A percentile compares a stretch with the other conserved stretches of the same genome.
phyloP scores from a whole-genome alignment of 2,888 invertebrate genomes.

The Uropetala carovei region DNA sequence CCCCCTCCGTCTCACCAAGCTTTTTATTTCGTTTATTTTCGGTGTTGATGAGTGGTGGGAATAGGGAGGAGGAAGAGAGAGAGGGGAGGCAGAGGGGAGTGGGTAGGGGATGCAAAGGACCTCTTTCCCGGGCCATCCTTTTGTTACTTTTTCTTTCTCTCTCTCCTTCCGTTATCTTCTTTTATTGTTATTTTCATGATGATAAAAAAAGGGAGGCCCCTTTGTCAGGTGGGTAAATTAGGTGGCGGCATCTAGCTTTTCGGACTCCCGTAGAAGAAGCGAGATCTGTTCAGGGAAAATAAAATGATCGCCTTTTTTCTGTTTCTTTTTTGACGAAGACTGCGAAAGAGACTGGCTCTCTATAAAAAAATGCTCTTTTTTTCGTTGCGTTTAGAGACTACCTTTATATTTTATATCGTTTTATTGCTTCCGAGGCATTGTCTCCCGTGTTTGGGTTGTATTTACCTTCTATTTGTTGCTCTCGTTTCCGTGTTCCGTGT shows the following conservation, averaged over 20 bases:
- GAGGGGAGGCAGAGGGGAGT: neutral
- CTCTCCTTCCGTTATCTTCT: conserved; percentile 20
- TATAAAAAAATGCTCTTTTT: neutral
- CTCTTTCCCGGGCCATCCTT: neutral
- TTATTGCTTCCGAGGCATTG: conserved; percentile 31
- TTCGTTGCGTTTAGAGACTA: neutral
- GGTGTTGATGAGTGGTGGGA: conserved; percentile 13
- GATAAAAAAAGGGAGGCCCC: neutral
- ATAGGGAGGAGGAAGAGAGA: too few relatives aligned
- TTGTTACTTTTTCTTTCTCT: neutral
- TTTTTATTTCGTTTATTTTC: conserved; percentile 15
- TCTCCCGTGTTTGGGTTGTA: conserved; percentile 38
- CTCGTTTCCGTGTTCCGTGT: neutral
- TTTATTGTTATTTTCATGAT: neutral
- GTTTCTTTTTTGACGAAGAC: neutral
- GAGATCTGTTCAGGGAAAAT: conserved; percentile 2
- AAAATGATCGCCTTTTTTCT: neutral
- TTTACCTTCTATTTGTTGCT: conserved; percentile 4
- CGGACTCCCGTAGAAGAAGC: conserved; percentile 10
- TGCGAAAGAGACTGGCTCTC: neutral
- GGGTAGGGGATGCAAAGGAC: conserved; percentile 1
- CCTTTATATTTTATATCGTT: neutral
- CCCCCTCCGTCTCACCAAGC: neutral
- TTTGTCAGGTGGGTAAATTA: conserved; percentile 49
- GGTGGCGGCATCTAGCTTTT: conserved; percentile 33